Evolutionary conservation across 2,113 vertebrate species (phyloP), one percentile per base, ranked within the genome.

Genomic region (Centrocercus urophasianus): DNA sequence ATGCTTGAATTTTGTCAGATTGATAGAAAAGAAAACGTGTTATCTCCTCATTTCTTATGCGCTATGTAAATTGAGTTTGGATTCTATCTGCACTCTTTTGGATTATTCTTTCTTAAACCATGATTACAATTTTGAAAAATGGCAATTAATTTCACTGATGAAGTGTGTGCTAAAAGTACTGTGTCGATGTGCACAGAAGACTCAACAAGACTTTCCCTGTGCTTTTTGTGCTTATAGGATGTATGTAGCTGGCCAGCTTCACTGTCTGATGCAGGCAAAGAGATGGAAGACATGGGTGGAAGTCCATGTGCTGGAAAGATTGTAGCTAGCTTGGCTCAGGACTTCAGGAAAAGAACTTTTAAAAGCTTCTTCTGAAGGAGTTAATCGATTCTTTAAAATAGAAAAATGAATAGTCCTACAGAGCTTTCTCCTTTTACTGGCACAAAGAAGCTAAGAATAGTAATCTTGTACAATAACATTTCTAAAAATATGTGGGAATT

Each of bases 161-260:
- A 25, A 7, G 0, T 3, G 34, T 22, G 42, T 1, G 12, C 16
- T 32, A 3, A 32, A 28, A 10, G 9, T 9, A 7, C 5, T 40
- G 32, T 10, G 14, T 77, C 52, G 10, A 1, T 7, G n/a, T 30
- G 8, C 45, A 22, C 47, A 42, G 57, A 88, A 24, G 8, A 34
- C 48, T 83, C 25, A 24, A 43, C 18, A 42, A 69, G 38, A 52
- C 21, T 42, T 14, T 69, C 8, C 21, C 61, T 8, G 2, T 24
- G 2, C 7, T 42, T 4, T 45, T 81, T 16, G 1, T 7, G 16
- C 64, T 32, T 14, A 4, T 57, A 20, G 0, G 1, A 15, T 10
- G 7, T 34, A 38, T 18, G 25, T 50, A 36, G 27, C 9, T 76
- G 22, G 32, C 48, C 47, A 45, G 11, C 19, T 79, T 87, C 11